These are phyloP conservation scores for Chaetophractus vellerosus DNA, from an alignment of 2,797 vertebrate species.

Conservation along the genomic window DNA sequence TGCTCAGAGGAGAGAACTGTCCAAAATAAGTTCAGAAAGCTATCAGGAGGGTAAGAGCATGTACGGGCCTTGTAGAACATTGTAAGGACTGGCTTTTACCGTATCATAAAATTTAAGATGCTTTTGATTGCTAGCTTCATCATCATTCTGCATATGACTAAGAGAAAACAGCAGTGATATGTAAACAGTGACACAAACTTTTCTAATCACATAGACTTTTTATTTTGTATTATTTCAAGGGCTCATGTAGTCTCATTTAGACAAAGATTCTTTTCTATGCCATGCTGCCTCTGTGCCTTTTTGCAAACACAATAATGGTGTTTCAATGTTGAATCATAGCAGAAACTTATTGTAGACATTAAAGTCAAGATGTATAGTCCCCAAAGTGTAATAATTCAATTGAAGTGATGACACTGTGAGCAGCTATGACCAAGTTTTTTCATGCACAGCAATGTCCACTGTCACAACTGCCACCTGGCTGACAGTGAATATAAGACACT, in stretches of 20 bases:
- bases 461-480: neutral
- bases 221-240: neutral
- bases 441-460: neutral
- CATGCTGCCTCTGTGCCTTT: neutral
- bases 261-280: neutral
- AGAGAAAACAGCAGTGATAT: neutral
- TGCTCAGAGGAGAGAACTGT: neutral
- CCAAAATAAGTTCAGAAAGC: conserved; percentile 1
- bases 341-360: neutral
- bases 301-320: neutral
- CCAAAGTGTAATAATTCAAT: neutral
- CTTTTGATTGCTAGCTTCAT: neutral
- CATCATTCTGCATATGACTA: neutral
- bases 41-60: neutral
- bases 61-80: neutral
- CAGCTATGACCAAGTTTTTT: neutral
- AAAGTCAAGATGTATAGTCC: neutral
- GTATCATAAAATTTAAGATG: neutral
- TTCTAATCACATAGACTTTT: neutral
- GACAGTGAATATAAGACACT: neutral
- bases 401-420: neutral
- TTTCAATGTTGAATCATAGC: neutral
- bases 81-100: neutral
- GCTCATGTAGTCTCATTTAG: neutral
- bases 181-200: neutral